Evolutionary conservation across 2,888 invertebrate species (phyloP), one percentile per base, ranked within the genome.

Genomic region (Ichneumoninae sp.): DNA sequence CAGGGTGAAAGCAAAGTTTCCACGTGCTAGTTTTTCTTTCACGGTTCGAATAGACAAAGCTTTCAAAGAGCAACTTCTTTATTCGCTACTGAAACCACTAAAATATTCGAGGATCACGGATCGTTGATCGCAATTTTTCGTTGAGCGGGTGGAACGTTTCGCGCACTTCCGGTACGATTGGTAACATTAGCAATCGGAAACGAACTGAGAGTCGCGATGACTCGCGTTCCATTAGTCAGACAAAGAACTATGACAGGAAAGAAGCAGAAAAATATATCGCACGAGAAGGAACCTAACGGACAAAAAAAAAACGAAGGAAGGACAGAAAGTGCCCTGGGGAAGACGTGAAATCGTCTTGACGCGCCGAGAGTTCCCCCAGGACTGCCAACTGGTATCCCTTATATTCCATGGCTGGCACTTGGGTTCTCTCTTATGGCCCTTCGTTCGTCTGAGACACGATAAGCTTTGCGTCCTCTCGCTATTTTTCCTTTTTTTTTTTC

Each of bases 161-260:
- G 33, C 62, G 62, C 62, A n/a, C 62, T 62, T 40, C 16, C 40
- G 66, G 36, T 66, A 40, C 36, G 62, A 62, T 62, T 36, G 30
- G n/a, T 13, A 66, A 87, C 88, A 88, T 89, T 89, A 87, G 87
- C 85, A 88, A 89, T 90, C 87, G 89, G 89, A 89, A 91, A 90
- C 88, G 89, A 85, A 86, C 87, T 84, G 86, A 86, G 88, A 88
- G 89, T 88, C 87, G 30, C 19, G 44, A 60, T 30, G 47, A 50
- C 62, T 62, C 22, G 52, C 89, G 88, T 89, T 90, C 91, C 89
- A 89, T 91, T 91, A 91, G 89, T 87, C 86, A 87, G 77, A 83
- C 82, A 70, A 60, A 65, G 76, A 60, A 70, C n/a, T 40, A 40
- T 22, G 30, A 36, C 26, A 3, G 8, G n/a, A 33, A 22, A 68